These are phyloP conservation scores for Sericinus montela DNA, from an alignment of 2,888 invertebrate species.

Conservation along the genomic window DNA sequence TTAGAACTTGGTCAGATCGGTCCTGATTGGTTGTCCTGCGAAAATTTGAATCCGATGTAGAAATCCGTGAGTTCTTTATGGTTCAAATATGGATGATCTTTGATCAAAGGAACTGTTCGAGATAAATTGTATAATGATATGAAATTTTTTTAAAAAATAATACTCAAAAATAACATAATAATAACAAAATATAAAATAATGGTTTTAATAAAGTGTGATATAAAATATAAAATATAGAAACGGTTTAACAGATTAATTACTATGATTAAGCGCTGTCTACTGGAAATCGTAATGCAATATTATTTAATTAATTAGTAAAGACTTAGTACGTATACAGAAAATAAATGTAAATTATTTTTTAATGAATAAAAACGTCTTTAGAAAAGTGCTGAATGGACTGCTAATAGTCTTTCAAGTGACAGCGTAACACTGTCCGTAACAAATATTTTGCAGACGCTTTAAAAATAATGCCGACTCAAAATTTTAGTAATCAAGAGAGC, in stretches of 20 bases:
- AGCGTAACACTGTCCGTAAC: neutral
- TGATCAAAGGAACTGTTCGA: neutral
- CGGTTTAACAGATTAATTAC: too few species aligned
- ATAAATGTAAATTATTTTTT: too few species aligned
- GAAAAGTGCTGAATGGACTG: slow-evolving; percentile 1
- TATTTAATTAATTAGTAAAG: too few species aligned
- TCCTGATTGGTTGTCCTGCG: slow-evolving; percentile 36
- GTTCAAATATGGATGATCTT: slow-evolving; percentile 15
- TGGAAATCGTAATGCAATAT: too few species aligned
- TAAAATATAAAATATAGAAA: too few species aligned
- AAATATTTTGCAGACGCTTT: slow-evolving; percentile 1
- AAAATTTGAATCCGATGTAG: slow-evolving; percentile 43
- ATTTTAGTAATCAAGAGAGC: slow-evolving; percentile 18
- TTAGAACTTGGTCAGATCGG: slow-evolving; percentile 48
- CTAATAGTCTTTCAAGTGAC: slow-evolving; percentile 8
- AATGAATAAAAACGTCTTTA: neutral
- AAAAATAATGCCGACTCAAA: slow-evolving; percentile 24
- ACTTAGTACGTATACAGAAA: too few species aligned
- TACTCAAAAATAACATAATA: too few species aligned
- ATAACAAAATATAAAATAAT: too few species aligned
- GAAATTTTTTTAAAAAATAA: too few species aligned
- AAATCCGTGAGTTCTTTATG: slow-evolving; percentile 35
- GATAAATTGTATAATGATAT: too few species aligned
- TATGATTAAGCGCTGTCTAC: too few species aligned
- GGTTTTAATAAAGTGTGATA: too few species aligned